These are phyloP conservation scores for Cricetomys ansorgei DNA, from an alignment of 2,113 vertebrate species.

Conservation along the genomic window DNA sequence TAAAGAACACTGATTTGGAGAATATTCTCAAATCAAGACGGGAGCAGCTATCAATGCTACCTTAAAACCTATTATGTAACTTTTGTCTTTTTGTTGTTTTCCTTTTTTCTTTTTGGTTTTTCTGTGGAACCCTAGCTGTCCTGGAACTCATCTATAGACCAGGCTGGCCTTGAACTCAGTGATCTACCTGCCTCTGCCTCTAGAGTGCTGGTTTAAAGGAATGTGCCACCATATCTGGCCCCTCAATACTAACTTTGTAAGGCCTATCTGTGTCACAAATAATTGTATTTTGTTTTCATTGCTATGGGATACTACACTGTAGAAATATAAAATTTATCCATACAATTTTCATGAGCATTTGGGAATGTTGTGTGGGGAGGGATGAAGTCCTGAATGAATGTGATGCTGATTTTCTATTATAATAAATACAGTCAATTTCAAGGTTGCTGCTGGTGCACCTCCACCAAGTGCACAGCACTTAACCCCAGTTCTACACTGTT, in stretches of 20 bases:
- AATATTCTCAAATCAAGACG: neutral
- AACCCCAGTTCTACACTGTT: neutral
- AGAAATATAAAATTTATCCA: conserved; percentile 25
- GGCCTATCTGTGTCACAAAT: neutral
- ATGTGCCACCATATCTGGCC: neutral
- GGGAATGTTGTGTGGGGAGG: neutral
- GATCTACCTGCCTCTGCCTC: neutral
- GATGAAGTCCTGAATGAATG: neutral
- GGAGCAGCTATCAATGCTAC: neutral
- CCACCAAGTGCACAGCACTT: neutral
- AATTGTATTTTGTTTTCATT: neutral
- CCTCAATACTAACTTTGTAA: conserved; percentile 14
- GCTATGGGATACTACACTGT: neutral
- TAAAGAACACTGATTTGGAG: neutral
- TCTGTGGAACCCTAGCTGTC: no score
- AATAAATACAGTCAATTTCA: neutral
- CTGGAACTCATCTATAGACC: no score
- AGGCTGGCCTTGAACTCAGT: neutral
- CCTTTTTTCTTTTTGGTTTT: neutral
- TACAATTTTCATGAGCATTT: neutral
- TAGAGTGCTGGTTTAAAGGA: neutral
- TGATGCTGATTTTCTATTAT: neutral
- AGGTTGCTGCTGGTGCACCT: neutral
- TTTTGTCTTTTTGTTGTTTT: neutral
- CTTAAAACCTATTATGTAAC: neutral